phyloP scores from a whole-genome alignment of 2,797 vertebrate genomes.

The Eulemur rubriventer region DNA sequence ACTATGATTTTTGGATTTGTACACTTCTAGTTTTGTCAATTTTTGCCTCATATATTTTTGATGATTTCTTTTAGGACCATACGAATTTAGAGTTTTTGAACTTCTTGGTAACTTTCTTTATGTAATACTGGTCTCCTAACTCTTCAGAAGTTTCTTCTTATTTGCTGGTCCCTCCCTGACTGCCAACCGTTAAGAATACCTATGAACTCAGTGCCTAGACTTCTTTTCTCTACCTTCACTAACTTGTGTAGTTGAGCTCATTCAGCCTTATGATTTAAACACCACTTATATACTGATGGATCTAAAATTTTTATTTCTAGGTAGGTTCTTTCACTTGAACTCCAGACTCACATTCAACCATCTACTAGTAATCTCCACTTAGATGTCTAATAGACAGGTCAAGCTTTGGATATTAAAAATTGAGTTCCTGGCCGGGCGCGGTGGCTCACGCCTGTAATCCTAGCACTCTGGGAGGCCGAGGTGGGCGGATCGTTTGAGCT shows the following conservation, averaged over 20 bases:
- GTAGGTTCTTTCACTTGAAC: neutral
- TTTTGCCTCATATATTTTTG: neutral
- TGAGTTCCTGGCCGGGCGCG: no score
- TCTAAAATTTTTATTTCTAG: neutral
- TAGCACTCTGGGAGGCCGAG: no score
- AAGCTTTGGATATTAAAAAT: neutral
- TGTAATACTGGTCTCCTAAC: neutral
- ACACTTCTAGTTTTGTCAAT: neutral
- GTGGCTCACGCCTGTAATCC: no score
- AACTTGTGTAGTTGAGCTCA: neutral
- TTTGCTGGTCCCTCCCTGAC: neutral
- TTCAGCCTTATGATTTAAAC: neutral
- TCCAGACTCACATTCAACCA: neutral
- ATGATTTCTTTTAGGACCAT: neutral
- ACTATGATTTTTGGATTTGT: neutral
- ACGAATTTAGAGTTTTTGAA: neutral
- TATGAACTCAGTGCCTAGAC: neutral
- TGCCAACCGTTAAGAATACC: neutral
- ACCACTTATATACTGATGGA: neutral
- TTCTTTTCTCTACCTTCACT: neutral
- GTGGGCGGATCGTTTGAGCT: no score
- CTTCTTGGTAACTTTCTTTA: neutral
- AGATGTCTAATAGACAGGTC: neutral
- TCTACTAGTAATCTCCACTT: neutral
- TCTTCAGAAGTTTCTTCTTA: neutral